Evolutionary conservation across 2,113 vertebrate species (phyloP), one percentile per base, ranked within the genome.

Genomic region (Corapipo altera): DNA sequence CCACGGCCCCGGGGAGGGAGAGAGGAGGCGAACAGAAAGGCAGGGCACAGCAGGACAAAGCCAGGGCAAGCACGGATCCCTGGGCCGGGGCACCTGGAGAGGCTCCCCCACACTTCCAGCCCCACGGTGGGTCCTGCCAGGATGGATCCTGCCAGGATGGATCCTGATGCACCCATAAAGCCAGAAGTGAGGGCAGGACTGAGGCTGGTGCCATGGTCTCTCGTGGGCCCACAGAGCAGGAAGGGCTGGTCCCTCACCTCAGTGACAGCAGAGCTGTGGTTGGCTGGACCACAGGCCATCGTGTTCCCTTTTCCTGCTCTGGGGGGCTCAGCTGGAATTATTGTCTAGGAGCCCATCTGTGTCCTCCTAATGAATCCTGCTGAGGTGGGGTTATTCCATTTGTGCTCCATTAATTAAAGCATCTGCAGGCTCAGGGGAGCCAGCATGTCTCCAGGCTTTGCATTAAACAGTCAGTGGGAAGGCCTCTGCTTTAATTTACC

Each of bases 401-500:
- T 95, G 81, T 91, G 85, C 89, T 96, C 75, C 33, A 30, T 93
- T 97, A 97, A 97, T 97, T 96, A 97, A 96, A 96, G 87, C 88
- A 87, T 88, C 85, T 71, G 81, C 80, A 87, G 82, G 89, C 96
- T 93, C 66, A 0, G 64, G 95, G 94, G 95, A 97, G 73, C 73
- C 88, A 91, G 92, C 58, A 35, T 41, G 64, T 94, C 85, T 93
- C 93, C 85, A 65, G 91, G 72, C 77, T 86, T 87, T 94, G 88
- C 49, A 86, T 92, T 95, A 88, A 93, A 57, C 76, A 95, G 93
- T 35, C 83, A 90, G 94, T 70, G 73, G 92, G 92, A 89, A 95
- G 62, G 81, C 35, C 46, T 43, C 9, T 66, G 79, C 83, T 93
- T 89, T 91, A 84, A 93, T 95, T 91, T 81, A 88, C 92, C 67